phyloP scores from a whole-genome alignment of 2,888 invertebrate genomes.

The Muscina levida region DNA sequence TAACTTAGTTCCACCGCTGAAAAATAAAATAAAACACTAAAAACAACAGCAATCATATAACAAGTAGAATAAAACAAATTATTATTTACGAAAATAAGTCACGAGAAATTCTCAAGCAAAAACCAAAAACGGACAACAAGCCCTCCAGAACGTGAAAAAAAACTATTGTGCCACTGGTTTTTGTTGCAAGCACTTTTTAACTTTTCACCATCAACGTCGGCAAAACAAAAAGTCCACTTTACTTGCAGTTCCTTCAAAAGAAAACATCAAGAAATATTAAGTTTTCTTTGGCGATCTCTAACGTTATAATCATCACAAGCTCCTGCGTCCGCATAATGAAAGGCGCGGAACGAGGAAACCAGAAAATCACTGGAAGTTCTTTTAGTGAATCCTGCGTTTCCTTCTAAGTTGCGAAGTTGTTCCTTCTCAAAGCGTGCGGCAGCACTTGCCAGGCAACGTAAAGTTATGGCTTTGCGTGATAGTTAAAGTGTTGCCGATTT shows the following conservation, averaged over 20 bases:
- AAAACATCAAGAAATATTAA: conserved; percentile 38
- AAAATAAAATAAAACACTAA: neutral
- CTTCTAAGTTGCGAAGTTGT: neutral
- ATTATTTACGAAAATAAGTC: conserved; percentile 34
- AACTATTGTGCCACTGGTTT: neutral
- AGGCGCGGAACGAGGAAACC: neutral
- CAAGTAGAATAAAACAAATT: conserved; percentile 32
- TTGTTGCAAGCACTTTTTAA: conserved; percentile 16
- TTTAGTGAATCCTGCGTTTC: conserved; percentile 6
- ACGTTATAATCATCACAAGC: conserved; percentile 10
- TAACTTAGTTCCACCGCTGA: conserved; percentile 15
- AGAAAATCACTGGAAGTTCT: neutral
- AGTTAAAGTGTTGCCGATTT: conserved; percentile 63
- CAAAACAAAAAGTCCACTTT: conserved; percentile 23
- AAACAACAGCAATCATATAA: conserved; percentile 38
- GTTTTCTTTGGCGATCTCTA: conserved; percentile 20
- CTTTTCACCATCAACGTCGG: conserved; percentile 11
- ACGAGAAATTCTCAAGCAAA: conserved; percentile 18
- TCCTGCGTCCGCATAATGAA: no score
- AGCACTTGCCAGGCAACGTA: conserved; percentile 36
- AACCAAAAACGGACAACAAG: neutral
- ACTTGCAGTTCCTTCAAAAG: conserved; percentile 5
- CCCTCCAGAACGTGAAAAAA: neutral
- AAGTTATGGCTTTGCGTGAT: conserved; percentile 60
- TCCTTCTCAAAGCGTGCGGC: conserved; percentile 3